Evolutionary conservation across 2,113 vertebrate species (phyloP).

Genomic region (Oostethus manadensis): DNA sequence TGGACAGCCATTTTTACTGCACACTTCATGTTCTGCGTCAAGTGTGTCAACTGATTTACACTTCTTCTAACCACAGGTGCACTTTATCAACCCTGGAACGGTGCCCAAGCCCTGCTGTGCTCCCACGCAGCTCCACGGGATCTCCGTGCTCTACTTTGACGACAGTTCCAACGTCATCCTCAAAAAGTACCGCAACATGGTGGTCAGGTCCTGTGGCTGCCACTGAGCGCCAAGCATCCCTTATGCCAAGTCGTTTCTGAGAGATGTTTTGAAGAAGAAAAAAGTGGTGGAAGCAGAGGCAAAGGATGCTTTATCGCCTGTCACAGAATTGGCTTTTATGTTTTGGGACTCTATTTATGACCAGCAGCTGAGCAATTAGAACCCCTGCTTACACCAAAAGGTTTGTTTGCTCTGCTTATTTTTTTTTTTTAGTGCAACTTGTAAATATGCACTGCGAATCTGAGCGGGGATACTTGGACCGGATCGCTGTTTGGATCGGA

Average conservation of each 20-base stretch:
- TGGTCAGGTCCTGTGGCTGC: slow-evolving; percentile 92
- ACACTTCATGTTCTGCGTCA: slow-evolving; percentile 1
- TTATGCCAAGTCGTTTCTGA: not conserved
- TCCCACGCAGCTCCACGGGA: slow-evolving; percentile 93
- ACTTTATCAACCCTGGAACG: slow-evolving; percentile 94
- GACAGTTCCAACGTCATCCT: slow-evolving; percentile 98
- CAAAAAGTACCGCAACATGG: slow-evolving; percentile 98
- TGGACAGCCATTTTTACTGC: slow-evolving; percentile 3
- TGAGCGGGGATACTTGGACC: slow-evolving; percentile 1
- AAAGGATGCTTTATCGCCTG: slow-evolving; percentile 16
- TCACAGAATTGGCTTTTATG: slow-evolving; percentile 27
- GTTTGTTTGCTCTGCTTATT: slow-evolving; percentile 11
- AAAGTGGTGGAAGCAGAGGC: slow-evolving; percentile 9
- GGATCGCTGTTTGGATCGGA: not conserved
- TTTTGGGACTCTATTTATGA: slow-evolving; percentile 17
- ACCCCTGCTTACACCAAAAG: slow-evolving; percentile 9
- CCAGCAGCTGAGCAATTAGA: slow-evolving; percentile 19
- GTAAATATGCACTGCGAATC: slow-evolving; percentile 10
- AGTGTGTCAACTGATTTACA: slow-evolving; percentile 1
- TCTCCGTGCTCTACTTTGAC: slow-evolving; percentile 96
- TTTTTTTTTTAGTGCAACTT: slow-evolving; percentile 6
- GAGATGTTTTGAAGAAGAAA: not conserved
- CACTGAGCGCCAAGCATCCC: slow-evolving; percentile 68
- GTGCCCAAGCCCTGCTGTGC: slow-evolving; percentile 96
- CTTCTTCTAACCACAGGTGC: slow-evolving; percentile 74